phyloP scores from a whole-genome alignment of 2,797 vertebrate species.

The Setipinna tenuifilis region DNA sequence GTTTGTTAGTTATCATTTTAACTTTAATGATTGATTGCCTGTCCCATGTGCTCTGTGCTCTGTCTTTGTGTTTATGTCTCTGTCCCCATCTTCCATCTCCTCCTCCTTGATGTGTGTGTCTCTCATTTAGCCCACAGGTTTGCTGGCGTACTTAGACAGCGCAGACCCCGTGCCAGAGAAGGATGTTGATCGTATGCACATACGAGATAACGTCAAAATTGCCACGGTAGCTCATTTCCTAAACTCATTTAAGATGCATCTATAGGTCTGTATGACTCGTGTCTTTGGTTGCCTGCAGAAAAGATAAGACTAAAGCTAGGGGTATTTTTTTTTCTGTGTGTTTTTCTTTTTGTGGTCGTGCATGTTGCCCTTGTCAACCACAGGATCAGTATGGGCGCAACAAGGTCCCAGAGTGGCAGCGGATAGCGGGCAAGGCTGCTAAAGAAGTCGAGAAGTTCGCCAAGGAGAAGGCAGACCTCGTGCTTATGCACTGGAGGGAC shows the following conservation, averaged over 20 bases:
- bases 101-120: background rate
- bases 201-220: slow-evolving; percentile 97
- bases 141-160: slow-evolving; percentile 93
- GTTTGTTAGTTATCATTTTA: background rate
- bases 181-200: slow-evolving; percentile 94
- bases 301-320: background rate
- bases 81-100: background rate
- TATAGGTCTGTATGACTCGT: background rate
- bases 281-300: background rate
- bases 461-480: slow-evolving; percentile 96
- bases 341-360: background rate
- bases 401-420: slow-evolving; percentile 98
- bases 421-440: slow-evolving; percentile 95
- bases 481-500: slow-evolving; percentile 98
- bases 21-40: background rate
- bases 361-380: background rate
- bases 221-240: slow-evolving; percentile 81
- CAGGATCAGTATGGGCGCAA: slow-evolving; percentile 95
- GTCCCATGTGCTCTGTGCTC: background rate
- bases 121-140: slow-evolving; percentile 84
- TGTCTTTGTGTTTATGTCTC: slow-evolving; percentile 25
- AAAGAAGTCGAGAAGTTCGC: slow-evolving; percentile 99
- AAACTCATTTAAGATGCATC: background rate
- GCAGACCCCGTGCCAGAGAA: slow-evolving; percentile 91
- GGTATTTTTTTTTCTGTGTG: background rate